Conservation (phyloP, 2,113 vertebrate genomes). For the Bubo scandiacus region DNA sequence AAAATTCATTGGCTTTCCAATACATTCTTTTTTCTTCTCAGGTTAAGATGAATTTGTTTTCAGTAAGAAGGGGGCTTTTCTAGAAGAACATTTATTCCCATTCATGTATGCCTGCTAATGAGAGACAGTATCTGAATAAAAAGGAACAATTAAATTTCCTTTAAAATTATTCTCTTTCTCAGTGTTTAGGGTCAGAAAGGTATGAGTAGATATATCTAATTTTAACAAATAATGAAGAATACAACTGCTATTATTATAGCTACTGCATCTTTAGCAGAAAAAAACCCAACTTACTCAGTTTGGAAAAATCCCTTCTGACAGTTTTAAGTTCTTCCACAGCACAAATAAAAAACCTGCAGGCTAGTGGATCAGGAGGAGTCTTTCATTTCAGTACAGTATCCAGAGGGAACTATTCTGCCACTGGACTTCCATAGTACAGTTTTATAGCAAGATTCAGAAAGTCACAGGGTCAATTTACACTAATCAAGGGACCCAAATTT, state of each 20-base stretch:
- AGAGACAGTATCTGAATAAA: not conserved
- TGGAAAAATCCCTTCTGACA: constrained; percentile 38
- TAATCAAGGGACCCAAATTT: not conserved
- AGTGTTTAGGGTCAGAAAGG: not conserved
- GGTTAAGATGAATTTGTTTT: not conserved
- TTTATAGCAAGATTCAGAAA: not conserved
- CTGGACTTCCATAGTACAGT: not conserved
- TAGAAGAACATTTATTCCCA: not conserved
- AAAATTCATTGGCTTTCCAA: not conserved
- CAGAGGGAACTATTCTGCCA: not conserved
- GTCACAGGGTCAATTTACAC: not conserved
- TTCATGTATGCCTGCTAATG: not conserved
- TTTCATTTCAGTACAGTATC: not conserved
- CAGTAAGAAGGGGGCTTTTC: not conserved
- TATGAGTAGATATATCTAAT: not conserved
- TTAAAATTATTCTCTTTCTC: not conserved
- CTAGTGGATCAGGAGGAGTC: not conserved
- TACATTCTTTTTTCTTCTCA: not conserved
- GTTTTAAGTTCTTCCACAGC: not conserved
- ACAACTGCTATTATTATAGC: not conserved
- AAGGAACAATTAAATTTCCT: not conserved
- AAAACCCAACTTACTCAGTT: not conserved
- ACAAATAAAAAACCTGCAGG: constrained; percentile 10
- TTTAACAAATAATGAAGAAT: not conserved
- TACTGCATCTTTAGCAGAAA: not conserved